Base-by-base conservation (phyloP, 2,888 invertebrate species). In the Cosmorhoe ocellata region DNA sequence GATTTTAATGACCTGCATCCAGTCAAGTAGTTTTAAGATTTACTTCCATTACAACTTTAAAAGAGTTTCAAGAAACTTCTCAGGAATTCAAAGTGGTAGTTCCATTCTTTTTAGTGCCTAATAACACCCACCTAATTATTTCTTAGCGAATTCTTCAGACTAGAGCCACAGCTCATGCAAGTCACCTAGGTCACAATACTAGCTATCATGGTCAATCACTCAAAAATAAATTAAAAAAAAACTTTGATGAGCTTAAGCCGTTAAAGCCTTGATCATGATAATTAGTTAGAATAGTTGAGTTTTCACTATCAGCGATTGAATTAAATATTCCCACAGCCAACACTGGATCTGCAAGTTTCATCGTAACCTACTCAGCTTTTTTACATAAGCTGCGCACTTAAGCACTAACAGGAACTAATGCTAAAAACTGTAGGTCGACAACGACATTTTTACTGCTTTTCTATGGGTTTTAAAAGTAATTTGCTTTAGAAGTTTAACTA, bases 101-200 rank as follows among this genome's bases (percentile, higher is more conserved):
- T 36, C 30, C 36, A 44, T 56, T 53, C 38, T 40, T 56, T 51
- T 49, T 42, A 51, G 32, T 38, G 41, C 33, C 48, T 42, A 51
- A 49, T 58, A 41, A 51, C 46, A 43, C 37, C 37, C 32, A 51
- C 30, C 51, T 52, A 52, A 47, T 52, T 52, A 52, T 52, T 52
- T 52, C 52, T 52, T 38, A 4, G 52, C 24, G 28, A 24, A 43
- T 43, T 43, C 43, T 43, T 43, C 9, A 26, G 22, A 39, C 34
- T 34, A 10, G 8, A 10, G 9, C 22, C 38, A 39, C 34, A 50
- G 38, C 22, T 13, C 18, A 28, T 28, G 3, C 14, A 9, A 10
- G 13, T 3, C n/a, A 12, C 9, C 49, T 49, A 3, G 8, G 9
- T 10, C 12, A 34, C 6, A 28, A 5, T 12, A 14, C n/a, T 18